Evolutionary conservation across 1,140 invertebrate species (phyloP).

Genomic region (Drosophila subobscura): DNA sequence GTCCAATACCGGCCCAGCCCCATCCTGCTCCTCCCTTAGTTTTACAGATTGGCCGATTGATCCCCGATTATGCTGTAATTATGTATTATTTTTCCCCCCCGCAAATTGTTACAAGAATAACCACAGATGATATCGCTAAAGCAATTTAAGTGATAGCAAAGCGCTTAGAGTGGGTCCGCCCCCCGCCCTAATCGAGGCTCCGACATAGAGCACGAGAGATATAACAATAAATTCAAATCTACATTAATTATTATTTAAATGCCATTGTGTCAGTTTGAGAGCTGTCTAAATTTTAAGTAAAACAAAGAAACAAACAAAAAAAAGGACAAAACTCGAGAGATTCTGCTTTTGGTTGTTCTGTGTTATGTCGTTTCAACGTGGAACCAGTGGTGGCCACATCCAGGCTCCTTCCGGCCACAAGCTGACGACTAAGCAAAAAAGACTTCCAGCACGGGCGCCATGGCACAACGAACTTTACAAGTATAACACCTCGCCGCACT

Average conservation of each 20-base stretch:
- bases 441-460: no score
- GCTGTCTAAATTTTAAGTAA: conserved; percentile 63
- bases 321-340: neutral
- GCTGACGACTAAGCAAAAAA: no score
- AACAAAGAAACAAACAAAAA: conserved; percentile 32
- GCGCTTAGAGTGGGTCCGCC: conserved; percentile 23
- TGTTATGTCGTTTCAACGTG: neutral
- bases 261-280: conserved; percentile 55
- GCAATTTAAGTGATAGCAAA: conserved; percentile 59
- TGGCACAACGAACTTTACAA: no score
- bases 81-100: conserved; percentile 57
- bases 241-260: conserved; percentile 53
- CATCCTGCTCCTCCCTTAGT: conserved; percentile 38
- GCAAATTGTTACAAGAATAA: conserved; percentile 27
- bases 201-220: conserved; percentile 7
- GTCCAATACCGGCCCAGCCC: conserved; percentile 47
- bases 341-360: conserved; percentile 12
- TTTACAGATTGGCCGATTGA: conserved; percentile 57
- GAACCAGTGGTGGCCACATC: no score
- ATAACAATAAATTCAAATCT: conserved; percentile 53
- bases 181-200: conserved; percentile 29
- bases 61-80: conserved; percentile 58
- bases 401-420: no score
- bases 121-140: conserved; percentile 46
- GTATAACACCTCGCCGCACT: no score